phyloP scores from a whole-genome alignment of 2,888 invertebrate genomes.

The Epinotia demarniana region DNA sequence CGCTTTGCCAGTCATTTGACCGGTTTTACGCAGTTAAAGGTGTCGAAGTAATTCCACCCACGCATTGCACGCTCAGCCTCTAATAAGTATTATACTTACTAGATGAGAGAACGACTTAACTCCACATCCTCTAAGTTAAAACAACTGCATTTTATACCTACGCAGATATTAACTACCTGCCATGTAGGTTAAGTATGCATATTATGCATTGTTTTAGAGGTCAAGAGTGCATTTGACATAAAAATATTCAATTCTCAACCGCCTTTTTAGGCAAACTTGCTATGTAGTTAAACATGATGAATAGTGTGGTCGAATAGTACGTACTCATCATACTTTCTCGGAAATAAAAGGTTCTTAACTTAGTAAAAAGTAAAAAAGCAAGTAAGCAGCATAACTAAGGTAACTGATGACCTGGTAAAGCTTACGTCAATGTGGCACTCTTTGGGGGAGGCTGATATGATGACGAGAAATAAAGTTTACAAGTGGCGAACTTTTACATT shows the following conservation, averaged over 20 bases:
- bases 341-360: too few species aligned
- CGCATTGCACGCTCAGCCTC: slow-evolving; percentile 20
- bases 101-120: background rate
- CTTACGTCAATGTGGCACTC: too few species aligned
- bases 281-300: background rate
- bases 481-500: too few species aligned
- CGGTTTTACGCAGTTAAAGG: background rate
- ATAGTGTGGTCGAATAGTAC: background rate
- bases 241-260: slow-evolving; percentile 4
- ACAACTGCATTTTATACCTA: background rate
- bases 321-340: too few species aligned
- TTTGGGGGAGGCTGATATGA: too few species aligned
- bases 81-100: background rate
- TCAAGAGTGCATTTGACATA: slow-evolving; percentile 21
- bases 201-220: slow-evolving; percentile 19
- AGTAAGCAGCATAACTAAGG: too few species aligned
- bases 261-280: background rate
- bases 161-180: background rate
- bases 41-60: slow-evolving; percentile 28
- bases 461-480: too few species aligned
- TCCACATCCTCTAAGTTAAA: background rate
- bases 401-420: too few species aligned
- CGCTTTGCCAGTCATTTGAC: background rate
- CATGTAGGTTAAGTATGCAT: slow-evolving; percentile 15
- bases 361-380: too few species aligned